A percentile compares a stretch with the other conserved stretches of the same genome.
These are phyloP conservation scores for Heliconius hermathena DNA, from an alignment of 1,140 invertebrate genomes.

Conservation along the genomic window DNA sequence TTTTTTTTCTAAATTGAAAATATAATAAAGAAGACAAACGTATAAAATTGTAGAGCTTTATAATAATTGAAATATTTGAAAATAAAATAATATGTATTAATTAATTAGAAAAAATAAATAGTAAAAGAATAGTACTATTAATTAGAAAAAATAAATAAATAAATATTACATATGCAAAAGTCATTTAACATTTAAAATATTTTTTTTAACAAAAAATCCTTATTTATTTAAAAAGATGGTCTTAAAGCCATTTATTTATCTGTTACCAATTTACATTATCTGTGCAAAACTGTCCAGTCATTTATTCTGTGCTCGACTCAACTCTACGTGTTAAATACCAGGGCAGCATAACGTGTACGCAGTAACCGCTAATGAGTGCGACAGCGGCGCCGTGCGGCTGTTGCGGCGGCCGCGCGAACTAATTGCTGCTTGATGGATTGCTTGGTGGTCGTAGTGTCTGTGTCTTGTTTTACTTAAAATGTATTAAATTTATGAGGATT, in stretches of 20 bases:
- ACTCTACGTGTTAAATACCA: conserved; percentile 44
- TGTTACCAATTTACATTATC: conserved; percentile 4
- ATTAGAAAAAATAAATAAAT: background rate
- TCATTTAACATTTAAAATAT: background rate
- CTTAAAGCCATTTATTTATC: background rate
- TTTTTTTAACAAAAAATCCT: background rate
- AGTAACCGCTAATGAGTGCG: conserved; percentile 75
- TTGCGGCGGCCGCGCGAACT: conserved; percentile 67
- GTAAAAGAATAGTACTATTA: no score
- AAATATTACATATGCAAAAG: background rate
- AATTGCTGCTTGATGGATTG: conserved; percentile 74
- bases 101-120: background rate
- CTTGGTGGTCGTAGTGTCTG: conserved; percentile 17
- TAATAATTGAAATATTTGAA: no score
- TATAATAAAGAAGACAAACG: background rate
- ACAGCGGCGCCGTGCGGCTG: conserved; percentile 69
- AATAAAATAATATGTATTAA: no score
- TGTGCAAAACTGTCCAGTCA: background rate
- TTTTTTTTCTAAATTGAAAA: background rate
- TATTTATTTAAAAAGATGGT: no score
- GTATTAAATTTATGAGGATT: background rate
- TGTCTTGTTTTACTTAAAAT: conserved; percentile 10
- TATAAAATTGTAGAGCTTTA: background rate
- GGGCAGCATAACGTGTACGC: conserved; percentile 49
- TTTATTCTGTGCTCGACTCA: conserved; percentile 7